These are phyloP conservation scores for Cyclina sinensis DNA, from an alignment of 1,140 invertebrate species.

Conservation along the genomic window DNA sequence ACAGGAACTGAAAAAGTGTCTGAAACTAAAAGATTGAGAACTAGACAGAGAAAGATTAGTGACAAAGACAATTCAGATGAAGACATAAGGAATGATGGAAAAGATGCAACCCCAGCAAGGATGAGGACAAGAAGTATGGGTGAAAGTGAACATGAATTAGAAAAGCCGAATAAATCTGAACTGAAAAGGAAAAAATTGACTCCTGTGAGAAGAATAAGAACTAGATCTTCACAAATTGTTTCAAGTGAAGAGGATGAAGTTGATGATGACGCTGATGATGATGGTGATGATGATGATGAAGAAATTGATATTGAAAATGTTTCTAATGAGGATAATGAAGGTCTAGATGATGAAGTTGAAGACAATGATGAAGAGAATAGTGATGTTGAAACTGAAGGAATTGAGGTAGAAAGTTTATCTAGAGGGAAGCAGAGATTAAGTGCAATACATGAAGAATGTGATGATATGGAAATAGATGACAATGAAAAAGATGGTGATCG, in stretches of 20 bases:
- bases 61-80: not conserved
- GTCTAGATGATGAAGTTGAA: constrained; percentile 60
- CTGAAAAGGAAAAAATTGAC: not conserved
- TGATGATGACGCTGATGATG: constrained; percentile 21
- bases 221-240: constrained; percentile 82
- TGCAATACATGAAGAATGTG: constrained; percentile 53
- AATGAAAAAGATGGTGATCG: constrained; percentile 58
- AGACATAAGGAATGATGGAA: not conserved
- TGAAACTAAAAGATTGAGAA: not conserved
- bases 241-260: constrained; percentile 68
- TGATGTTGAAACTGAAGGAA: constrained; percentile 22
- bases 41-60: constrained; percentile 30
- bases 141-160: not conserved
- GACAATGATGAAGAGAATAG: constrained; percentile 27
- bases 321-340: constrained; percentile 78
- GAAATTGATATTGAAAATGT: no score
- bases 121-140: constrained; percentile 52
- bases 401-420: constrained; percentile 5
- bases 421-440: constrained; percentile 61
- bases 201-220: not conserved
- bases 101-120: not conserved
- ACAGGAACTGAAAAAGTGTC: not conserved
- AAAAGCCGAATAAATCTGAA: not conserved
- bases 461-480: constrained; percentile 83
- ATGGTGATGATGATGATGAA: constrained; percentile 71